Evolutionary conservation across 2,797 vertebrate genomes (phyloP), one percentile per base, ranked within the genome.

Genomic region (Parambassis ranga): DNA sequence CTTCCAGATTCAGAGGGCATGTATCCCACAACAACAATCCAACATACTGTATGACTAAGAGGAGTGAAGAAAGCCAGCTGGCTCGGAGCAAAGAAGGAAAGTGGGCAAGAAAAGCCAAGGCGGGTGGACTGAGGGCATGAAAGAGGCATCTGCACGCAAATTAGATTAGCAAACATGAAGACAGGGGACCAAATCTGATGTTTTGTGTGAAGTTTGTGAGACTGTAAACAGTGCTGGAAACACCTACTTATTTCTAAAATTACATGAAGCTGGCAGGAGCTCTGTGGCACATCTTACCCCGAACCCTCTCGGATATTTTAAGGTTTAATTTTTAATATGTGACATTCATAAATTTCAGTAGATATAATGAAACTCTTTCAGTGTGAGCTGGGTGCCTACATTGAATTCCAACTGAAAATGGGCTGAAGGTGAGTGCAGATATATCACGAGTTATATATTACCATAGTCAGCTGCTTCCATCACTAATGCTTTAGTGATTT

Each of bases 161-260:
- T 77, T 53, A 61, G 23, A 75, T 75, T 71, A 63, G 59, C 51
- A 75, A 77, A 77, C 32, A 65, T 67, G 5, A 76, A 79, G 72
- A 49, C 60, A 43, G 30, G 38, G 18, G 44, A 46, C 41, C 56
- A 19, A 26, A 64, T 63, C 36, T 51, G 65, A 75, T 69, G 49
- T 55, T 50, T 61, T 67, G 35, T 68, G 28, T 71, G 52, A 84
- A 69, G 66, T 64, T 75, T 75, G 43, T 38, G 77, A 75, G 68
- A 82, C 61, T 73, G 50, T 58, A 67, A 70, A 68, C 56, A 76
- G 61, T 57, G 76, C 58, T 67, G 60, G 53, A 79, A 63, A 79
- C 79, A 55, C 83, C 77, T 66, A 83, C 82, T 77, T 65, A 70
- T 67, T 81, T 82, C 83, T 83, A 86, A 84, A 82, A 86, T 87